phyloP scores from a whole-genome alignment of 2,797 vertebrate species.

The Rhynchonycteris naso region DNA sequence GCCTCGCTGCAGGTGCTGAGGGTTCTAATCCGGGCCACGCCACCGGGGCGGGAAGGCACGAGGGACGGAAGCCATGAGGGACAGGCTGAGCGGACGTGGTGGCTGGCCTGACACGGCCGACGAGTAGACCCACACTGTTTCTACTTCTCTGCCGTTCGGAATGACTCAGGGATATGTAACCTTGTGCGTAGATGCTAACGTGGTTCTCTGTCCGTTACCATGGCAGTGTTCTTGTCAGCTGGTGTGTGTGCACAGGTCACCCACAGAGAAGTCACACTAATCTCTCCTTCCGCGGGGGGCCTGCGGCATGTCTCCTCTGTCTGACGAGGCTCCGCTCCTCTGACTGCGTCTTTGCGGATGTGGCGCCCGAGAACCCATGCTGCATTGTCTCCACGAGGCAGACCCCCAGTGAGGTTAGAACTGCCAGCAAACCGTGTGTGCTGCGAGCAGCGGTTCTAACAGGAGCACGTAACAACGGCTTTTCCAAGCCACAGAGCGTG shows the following conservation, averaged over 20 bases:
- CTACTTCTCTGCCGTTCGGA: neutral
- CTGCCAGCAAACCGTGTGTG: neutral
- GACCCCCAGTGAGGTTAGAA: neutral
- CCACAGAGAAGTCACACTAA: accelerated
- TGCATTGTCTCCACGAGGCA: neutral
- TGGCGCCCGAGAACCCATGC: neutral
- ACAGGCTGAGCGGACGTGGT: accelerated
- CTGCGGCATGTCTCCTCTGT: neutral
- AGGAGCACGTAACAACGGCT: accelerated
- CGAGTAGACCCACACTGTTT: neutral
- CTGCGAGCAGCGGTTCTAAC: neutral
- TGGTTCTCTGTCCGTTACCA: neutral
- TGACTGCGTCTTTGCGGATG: neutral
- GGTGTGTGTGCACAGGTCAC: accelerated
- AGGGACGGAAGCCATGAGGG: neutral
- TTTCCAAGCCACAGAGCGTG: too few species aligned
- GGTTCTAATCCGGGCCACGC: too few species aligned
- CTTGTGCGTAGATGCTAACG: neutral
- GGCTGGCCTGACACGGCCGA: accelerated
- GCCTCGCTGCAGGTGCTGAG: too few species aligned
- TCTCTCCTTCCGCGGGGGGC: accelerated
- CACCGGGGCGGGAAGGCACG: too few species aligned
- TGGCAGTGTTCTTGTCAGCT: neutral
- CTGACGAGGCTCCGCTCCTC: neutral
- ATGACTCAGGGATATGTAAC: neutral